phyloP scores from a whole-genome alignment of 2,888 invertebrate species.

The Ceramica pisi region DNA sequence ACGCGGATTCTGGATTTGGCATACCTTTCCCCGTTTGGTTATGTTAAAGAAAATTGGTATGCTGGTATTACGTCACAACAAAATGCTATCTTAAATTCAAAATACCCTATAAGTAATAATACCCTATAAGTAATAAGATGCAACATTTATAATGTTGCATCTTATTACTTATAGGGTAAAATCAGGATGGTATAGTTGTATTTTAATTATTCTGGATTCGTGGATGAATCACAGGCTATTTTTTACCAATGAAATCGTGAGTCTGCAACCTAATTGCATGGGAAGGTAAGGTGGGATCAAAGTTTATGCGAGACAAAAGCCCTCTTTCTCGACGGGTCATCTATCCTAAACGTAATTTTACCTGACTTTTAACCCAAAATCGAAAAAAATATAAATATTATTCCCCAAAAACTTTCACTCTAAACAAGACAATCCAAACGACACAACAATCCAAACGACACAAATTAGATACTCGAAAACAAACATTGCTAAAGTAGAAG shows the following conservation, averaged over 20 bases:
- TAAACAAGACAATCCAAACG: conserved; percentile 20
- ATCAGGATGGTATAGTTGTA: too few species aligned
- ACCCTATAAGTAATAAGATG: conserved; percentile 1
- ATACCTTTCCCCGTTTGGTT: conserved; percentile 76
- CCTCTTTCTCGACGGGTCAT: too few species aligned
- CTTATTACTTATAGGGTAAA: conserved; percentile 2
- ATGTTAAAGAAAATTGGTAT: conserved; percentile 62
- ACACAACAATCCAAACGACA: conserved; percentile 21
- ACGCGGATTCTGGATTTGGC: conserved; percentile 82
- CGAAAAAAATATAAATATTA: background rate
- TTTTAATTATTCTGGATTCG: too few species aligned
- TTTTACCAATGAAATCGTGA: too few species aligned
- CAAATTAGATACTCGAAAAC: conserved; percentile 51
- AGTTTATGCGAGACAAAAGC: too few species aligned
- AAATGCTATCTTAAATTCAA: conserved; percentile 18
- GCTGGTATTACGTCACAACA: conserved; percentile 16
- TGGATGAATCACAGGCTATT: too few species aligned
- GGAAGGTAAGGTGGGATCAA: too few species aligned
- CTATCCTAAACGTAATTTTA: too few species aligned
- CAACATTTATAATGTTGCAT: too few species aligned
- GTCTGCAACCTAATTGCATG: too few species aligned
- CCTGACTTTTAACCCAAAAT: too few species aligned
- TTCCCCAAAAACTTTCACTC: conserved; percentile 8
- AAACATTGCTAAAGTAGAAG: conserved; percentile 59
- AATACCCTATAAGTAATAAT: conserved; percentile 7